Evolutionary conservation across 2,113 vertebrate genomes (phyloP).

Genomic region (Acrocephalus kingi): DNA sequence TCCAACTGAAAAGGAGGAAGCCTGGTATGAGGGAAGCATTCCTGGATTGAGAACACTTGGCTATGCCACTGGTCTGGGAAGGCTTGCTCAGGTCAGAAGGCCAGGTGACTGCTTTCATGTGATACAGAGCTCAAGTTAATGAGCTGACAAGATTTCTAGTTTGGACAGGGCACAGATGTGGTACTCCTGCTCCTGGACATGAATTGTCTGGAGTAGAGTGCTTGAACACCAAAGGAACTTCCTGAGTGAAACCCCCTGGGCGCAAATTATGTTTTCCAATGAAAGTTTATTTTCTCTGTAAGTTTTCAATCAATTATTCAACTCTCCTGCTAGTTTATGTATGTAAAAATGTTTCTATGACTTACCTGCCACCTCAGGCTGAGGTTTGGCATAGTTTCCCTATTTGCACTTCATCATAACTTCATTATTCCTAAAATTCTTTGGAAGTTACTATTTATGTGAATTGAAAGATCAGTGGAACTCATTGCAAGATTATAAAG

Average conservation of each 20-base stretch:
- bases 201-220: background rate
- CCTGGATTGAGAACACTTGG: rapidly evolving
- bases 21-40: rapidly evolving
- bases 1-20: background rate
- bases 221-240: background rate
- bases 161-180: background rate
- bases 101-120: background rate
- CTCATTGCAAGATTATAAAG: background rate
- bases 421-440: conserved; percentile 10
- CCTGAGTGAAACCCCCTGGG: background rate
- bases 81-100: background rate
- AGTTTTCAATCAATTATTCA: background rate
- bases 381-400: background rate
- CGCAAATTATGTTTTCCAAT: background rate
- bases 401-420: conserved; percentile 7
- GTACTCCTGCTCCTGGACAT: background rate
- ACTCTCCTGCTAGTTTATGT: background rate
- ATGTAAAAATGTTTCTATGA: background rate
- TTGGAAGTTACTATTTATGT: background rate
- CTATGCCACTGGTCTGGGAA: background rate
- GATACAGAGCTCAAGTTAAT: background rate
- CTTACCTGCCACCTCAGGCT: background rate
- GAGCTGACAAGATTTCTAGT: background rate
- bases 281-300: conserved; percentile 19
- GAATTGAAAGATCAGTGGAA: background rate